phyloP scores from a whole-genome alignment of 2,797 vertebrate species.

The Luscinia megarhynchos region DNA sequence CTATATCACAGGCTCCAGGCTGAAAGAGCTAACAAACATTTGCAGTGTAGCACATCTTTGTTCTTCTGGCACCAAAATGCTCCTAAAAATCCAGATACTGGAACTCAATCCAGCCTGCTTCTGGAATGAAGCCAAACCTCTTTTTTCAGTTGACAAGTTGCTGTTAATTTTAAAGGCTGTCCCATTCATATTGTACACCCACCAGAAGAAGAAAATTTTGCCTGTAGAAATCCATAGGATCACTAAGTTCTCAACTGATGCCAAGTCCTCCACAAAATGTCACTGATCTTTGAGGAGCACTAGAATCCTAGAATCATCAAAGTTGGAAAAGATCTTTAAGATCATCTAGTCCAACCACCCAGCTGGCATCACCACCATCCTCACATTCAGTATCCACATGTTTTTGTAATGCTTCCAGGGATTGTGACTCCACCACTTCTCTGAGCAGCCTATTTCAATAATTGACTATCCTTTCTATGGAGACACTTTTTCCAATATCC shows the following conservation, averaged over 20 bases:
- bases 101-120: not conserved
- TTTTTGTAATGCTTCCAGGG: not conserved
- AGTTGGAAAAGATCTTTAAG: not conserved
- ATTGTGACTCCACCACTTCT: not conserved
- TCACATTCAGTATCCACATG: rapidly evolving
- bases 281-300: not conserved
- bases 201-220: not conserved
- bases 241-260: not conserved
- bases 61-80: not conserved
- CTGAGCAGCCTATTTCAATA: not conserved
- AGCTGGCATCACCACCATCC: not conserved
- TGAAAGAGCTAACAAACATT: not conserved
- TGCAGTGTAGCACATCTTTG: not conserved
- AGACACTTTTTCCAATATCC: not conserved
- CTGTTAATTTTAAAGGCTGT: not conserved
- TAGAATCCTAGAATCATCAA: not conserved
- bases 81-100: not conserved
- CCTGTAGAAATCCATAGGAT: not conserved
- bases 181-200: rapidly evolving
- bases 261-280: not conserved
- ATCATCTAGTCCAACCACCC: not conserved
- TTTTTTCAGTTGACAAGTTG: not conserved
- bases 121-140: not conserved
- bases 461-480: not conserved
- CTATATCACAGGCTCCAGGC: not conserved